Base-by-base conservation (phyloP, 2,113 vertebrate species). In the Sphaerodactylus townsendi region DNA sequence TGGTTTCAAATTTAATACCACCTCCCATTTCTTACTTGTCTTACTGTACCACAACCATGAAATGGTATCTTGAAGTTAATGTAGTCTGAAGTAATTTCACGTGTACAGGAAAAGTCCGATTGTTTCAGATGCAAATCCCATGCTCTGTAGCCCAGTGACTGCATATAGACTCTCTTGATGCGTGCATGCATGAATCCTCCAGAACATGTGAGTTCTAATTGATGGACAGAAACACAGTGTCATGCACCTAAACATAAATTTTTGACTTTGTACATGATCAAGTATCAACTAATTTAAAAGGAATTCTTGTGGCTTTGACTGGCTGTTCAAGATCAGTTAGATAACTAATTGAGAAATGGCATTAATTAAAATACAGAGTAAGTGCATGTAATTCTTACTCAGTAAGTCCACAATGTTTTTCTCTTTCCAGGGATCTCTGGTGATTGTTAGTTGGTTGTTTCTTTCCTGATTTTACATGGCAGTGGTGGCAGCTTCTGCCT, bases 31-130 rank as follows among this genome's bases (percentile, higher is more conserved):
- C 81, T 80, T 81, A 91, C 90, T 86, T 83, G 33, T 69, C 56
- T 77, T 28, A 44, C 1, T 65, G 92, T 93, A 39, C 73, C 85
- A 84, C 90, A 93, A n/a, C 59, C 50, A 70, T 79, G 41, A n/a
- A 85, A 89, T 68, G 87, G 88, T 53, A 91, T 87, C 9, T 39
- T 66, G 79, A 92, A 91, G 23, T 79, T 21, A 14, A 92, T 37
- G 39, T 81, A 70, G 14, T 35, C 35, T 23, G 8, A 1, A 35
- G 76, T 15, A 68, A 81, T 81, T 19, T 48, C 39, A n/a, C 88
- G 85, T 14, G 2, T 56, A 82, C 92, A 93, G 46, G 19, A 39
- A 23, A 50, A 48, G 30, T 89, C 87, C 64, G 30, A 37, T 19
- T 76, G 3, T 41, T 87, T 78, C 48, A 91, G 19, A 28, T 65